Evolutionary conservation across 2,888 invertebrate species (phyloP).

Genomic region (Caenorhabditis panamensis): DNA sequence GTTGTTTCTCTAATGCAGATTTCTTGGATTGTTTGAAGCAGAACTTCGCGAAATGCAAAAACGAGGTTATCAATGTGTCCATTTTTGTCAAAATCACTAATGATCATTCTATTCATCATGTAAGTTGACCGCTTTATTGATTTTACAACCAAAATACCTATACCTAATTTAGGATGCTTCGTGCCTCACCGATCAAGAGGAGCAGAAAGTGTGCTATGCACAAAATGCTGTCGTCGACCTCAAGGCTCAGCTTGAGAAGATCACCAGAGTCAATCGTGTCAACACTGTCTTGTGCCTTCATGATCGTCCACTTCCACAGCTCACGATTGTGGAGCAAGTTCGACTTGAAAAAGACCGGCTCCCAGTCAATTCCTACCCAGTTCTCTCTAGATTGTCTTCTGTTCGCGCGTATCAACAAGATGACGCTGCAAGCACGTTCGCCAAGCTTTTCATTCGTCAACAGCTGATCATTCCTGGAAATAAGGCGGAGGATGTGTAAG

Average conservation of each 20-base stretch:
- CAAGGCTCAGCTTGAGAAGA: slow-evolving; percentile 21
- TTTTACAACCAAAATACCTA: no score
- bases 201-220: slow-evolving; percentile 48
- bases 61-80: slow-evolving; percentile 48
- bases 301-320: slow-evolving; percentile 56
- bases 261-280: slow-evolving; percentile 39
- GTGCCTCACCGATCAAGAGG: slow-evolving; percentile 55
- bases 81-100: slow-evolving; percentile 56
- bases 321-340: slow-evolving; percentile 59
- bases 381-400: slow-evolving; percentile 66
- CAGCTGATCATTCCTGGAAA: slow-evolving; percentile 54
- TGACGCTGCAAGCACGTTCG: slow-evolving; percentile 65
- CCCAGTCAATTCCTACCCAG: slow-evolving; percentile 64
- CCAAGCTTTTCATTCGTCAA: slow-evolving; percentile 69
- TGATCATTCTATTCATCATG: slow-evolving; percentile 38
- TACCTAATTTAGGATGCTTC: slow-evolving; percentile 57
- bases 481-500: slow-evolving; percentile 57
- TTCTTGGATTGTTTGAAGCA: slow-evolving; percentile 47
- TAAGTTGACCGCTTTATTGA: slow-evolving; percentile 7
- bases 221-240: slow-evolving; percentile 45
- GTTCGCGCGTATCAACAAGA: slow-evolving; percentile 69
- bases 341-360: slow-evolving; percentile 78
- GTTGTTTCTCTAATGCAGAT: slow-evolving; percentile 31
- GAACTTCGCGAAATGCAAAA: slow-evolving; percentile 19
- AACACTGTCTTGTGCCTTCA: slow-evolving; percentile 59